Base-by-base conservation (phyloP, 2,797 vertebrate species). In the Stomatorhinus walkeri region DNA sequence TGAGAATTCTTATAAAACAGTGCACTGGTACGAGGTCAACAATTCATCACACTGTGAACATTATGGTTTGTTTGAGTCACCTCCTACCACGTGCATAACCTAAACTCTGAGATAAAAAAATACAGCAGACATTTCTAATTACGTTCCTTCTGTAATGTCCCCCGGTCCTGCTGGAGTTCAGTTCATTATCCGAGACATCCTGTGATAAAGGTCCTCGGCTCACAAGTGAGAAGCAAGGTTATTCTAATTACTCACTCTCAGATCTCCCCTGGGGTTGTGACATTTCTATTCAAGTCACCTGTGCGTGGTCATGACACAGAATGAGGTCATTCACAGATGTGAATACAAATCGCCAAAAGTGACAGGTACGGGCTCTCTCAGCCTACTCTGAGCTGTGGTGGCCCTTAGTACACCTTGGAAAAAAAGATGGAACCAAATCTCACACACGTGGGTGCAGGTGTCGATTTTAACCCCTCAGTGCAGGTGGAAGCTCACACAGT, bases 261-360 rank as follows among this genome's bases (percentile, higher is more conserved):
- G n/a, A n/a, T 89, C 88, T 28, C 88, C 84, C 61, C 32, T 9
- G 84, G 85, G 84, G 88, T 54, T 76, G 88, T 89, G 88, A 89
- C 88, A 89, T 89, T 89, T 89, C 88, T 64, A 76, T 76, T 85
- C 61, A 40, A 87, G 88, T 89, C 61, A 89, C 79, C 83, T 85
- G 61, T 85, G 76, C 61, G 83, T 49, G 49, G 88, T 32, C 48
- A 1, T 46, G 46, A 76, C 48, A 40, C 83, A 9, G 28, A 72
- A 24, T 72, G 24, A 28, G 61, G 28, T 52, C 59, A 87, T 76
- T 87, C 68, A 87, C 59, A 49, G 84, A 12, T 24, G 24, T 76
- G 88, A 51, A 87, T 89, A 89, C 84, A 89, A 87, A 89, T 89
- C 86, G 81, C 24, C 52, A 16, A 46, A 86, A n/a, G 46, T 86